Percentiles rank a stretch among this genome's conserved stretches.
Conservation (phyloP, 2,888 invertebrate species). For the Malthinus seriepunctatus region DNA sequence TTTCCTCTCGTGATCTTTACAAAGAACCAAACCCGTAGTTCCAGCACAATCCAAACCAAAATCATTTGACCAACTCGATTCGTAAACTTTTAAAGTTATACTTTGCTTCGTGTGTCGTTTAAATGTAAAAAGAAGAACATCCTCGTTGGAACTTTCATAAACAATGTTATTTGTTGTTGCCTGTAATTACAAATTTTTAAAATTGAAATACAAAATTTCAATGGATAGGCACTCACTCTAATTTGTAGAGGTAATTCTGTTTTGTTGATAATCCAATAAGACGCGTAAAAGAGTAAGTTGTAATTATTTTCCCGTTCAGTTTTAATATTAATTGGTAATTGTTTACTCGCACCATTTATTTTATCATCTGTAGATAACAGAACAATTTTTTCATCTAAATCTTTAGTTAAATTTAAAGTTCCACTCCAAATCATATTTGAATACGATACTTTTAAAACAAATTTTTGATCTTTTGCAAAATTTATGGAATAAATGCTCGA, state of each 20-base stretch:
- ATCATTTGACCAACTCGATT: constrained; percentile 68
- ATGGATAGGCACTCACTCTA: constrained; percentile 59
- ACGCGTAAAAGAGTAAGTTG: constrained; percentile 72
- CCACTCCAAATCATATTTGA: constrained; percentile 73
- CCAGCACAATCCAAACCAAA: constrained; percentile 71
- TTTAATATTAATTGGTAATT: constrained; percentile 69
- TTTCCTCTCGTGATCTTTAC: constrained; percentile 71
- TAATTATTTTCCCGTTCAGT: constrained; percentile 66
- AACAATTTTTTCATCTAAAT: constrained; percentile 60
- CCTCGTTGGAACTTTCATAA: constrained; percentile 54
- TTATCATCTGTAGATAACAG: constrained; percentile 63
- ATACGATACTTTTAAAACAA: constrained; percentile 61
- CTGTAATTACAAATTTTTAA: neutral
- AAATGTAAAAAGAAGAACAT: constrained; percentile 72
- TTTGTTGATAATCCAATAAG: constrained; percentile 90
- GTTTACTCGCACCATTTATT: constrained; percentile 64
- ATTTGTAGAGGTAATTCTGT: constrained; percentile 81
- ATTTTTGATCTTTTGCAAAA: constrained; percentile 61
- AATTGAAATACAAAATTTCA: neutral
- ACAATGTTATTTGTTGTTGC: constrained; percentile 15
- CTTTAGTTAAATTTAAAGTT: constrained; percentile 67
- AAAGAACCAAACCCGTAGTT: constrained; percentile 75
- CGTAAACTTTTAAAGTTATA: constrained; percentile 62
- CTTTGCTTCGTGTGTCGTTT: constrained; percentile 59
- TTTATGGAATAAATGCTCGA: constrained; percentile 70